Percentiles rank a stretch among this genome's conserved stretches.
Conservation (phyloP, 2,888 invertebrate species). For the Ernsta delagoae region DNA sequence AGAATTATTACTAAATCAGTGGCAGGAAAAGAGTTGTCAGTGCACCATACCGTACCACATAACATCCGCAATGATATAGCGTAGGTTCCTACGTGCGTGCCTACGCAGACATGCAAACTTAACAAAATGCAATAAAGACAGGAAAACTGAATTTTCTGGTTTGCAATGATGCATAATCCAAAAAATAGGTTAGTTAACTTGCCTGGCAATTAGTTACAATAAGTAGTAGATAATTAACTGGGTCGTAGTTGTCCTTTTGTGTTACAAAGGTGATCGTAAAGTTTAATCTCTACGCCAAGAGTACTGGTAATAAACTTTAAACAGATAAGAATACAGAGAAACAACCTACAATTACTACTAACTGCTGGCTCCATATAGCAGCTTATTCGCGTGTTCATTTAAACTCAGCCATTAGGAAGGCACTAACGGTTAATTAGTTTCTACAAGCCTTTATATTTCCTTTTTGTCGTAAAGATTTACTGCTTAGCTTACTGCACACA, state of each 20-base stretch:
- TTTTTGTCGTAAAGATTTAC: neutral
- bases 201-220: neutral
- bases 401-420: neutral
- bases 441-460: neutral
- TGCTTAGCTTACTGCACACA: too few relatives aligned
- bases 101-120: too few relatives aligned
- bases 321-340: conserved; percentile 5
- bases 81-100: too few relatives aligned
- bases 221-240: neutral
- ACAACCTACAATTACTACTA: neutral
- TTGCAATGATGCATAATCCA: too few relatives aligned
- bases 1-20: neutral
- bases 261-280: neutral
- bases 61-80: neutral
- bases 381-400: neutral
- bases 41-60: neutral
- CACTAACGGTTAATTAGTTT: conserved; percentile 2
- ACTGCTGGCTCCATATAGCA: neutral
- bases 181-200: too few relatives aligned
- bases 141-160: too few relatives aligned
- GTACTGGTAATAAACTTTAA: neutral
- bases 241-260: neutral
- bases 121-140: too few relatives aligned
- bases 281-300: neutral
- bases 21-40: neutral